A percentile compares a stretch with the other conserved stretches of the same genome.
Evolutionary conservation across 92 coral and sea anemone genomes (phyloP).

Genomic region (Hydrozoanthus gracilis): DNA sequence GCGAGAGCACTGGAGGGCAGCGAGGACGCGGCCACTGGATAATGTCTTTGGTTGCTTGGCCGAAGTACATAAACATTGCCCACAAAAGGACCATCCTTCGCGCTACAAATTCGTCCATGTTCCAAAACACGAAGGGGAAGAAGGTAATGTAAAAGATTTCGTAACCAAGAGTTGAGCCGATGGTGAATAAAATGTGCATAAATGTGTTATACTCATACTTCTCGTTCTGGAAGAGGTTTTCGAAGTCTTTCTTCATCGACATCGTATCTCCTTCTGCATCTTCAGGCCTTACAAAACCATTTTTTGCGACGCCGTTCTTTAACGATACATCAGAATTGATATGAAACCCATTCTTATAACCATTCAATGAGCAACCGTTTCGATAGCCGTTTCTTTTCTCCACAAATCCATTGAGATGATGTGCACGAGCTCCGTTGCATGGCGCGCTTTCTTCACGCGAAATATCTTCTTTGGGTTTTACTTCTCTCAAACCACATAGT

Average conservation of each 20-base stretch:
- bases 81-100: conserved; percentile 77
- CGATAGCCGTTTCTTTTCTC: conserved; percentile 37
- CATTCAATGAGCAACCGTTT: conserved; percentile 35
- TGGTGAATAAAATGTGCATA: conserved; percentile 75
- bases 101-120: conserved; percentile 82
- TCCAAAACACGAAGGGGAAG: conserved; percentile 94
- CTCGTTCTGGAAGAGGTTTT: conserved; percentile 31
- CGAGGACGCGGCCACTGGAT: conserved; percentile 95
- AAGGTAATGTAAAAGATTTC: conserved; percentile 88
- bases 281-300: conserved; percentile 59
- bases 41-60: conserved; percentile 92
- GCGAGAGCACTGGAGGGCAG: conserved; percentile 88
- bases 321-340: conserved; percentile 32
- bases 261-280: conserved; percentile 40
- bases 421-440: conserved; percentile 33
- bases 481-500: conserved; percentile 79
- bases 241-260: conserved; percentile 46
- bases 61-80: conserved; percentile 89
- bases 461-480: conserved; percentile 41
- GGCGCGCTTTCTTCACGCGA: conserved; percentile 12
- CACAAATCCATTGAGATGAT: conserved; percentile 57
- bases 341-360: conserved; percentile 54
- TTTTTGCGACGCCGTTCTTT: conserved; percentile 48
- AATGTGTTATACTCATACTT: conserved; percentile 75
- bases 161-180: conserved; percentile 93